Conservation (phyloP, 2,113 vertebrate genomes). For the Anhinga anhinga region DNA sequence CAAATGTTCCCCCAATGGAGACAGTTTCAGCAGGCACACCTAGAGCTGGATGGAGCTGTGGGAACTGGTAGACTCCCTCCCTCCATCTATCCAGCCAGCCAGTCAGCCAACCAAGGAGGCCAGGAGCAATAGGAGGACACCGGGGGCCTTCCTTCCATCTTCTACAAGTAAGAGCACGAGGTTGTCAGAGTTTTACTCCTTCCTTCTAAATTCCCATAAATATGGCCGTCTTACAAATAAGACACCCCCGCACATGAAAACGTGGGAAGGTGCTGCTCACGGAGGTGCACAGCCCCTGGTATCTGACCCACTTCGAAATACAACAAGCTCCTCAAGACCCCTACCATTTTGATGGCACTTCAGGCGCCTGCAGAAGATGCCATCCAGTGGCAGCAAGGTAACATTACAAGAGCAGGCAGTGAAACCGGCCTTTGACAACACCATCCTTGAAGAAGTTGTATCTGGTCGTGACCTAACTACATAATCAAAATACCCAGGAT, state of each 20-base stretch:
- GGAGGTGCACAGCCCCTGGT: not conserved
- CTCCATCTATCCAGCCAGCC: not conserved
- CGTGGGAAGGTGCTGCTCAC: not conserved
- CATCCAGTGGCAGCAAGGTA: not conserved
- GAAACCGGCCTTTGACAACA: not conserved
- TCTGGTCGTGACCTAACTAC: not conserved
- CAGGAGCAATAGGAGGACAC: not conserved
- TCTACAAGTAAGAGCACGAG: not conserved
- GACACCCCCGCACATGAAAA: too few relatives aligned
- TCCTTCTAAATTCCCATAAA: not conserved
- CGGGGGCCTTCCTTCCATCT: rapidly evolving
- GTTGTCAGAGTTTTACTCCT: not conserved
- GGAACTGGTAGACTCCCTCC: not conserved
- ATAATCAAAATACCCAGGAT: not conserved
- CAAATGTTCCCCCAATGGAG: not conserved
- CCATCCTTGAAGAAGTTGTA: not conserved
- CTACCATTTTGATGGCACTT: not conserved
- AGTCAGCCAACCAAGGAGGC: not conserved
- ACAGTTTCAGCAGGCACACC: not conserved
- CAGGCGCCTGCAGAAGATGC: conserved; percentile 2
- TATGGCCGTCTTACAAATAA: not conserved
- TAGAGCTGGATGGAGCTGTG: not conserved
- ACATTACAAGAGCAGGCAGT: not conserved
- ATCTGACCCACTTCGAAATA: not conserved
- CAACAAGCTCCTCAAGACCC: not conserved